phyloP scores from a whole-genome alignment of 2,113 vertebrate species.

The Antennarius striatus region DNA sequence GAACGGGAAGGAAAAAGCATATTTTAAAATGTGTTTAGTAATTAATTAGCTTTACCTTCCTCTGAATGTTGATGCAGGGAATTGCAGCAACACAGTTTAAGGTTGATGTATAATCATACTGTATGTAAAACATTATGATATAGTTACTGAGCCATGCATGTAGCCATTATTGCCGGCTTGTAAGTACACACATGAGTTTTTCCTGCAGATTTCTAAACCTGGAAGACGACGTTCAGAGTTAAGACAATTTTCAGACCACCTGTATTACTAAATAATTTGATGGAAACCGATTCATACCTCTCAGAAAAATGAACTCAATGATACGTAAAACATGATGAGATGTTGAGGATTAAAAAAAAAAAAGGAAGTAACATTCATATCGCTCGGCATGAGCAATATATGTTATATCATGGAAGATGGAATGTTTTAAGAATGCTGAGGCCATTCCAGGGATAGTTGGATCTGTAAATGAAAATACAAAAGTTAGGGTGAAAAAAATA shows the following conservation, averaged over 20 bases:
- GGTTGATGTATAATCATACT: conserved; percentile 2
- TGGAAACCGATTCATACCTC: no score
- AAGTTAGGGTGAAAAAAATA: conserved; percentile 9
- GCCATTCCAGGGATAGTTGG: conserved; percentile 1
- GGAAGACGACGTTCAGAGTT: no score
- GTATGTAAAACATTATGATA: not conserved
- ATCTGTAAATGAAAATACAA: conserved; percentile 32
- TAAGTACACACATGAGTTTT: no score
- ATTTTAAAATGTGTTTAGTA: conserved; percentile 18
- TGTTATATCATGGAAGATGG: not conserved
- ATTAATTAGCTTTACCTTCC: conserved; percentile 8
- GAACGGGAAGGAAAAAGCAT: conserved; percentile 19
- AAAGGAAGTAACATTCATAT: not conserved
- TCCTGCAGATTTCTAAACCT: no score
- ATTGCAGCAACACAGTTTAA: not conserved
- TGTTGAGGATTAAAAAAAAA: no score
- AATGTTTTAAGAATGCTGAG: not conserved
- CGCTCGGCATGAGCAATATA: not conserved
- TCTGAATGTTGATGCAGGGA: conserved; percentile 2
- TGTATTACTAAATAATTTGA: no score
- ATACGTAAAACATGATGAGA: no score
- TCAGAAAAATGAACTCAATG: no score
- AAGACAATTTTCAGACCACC: no score
- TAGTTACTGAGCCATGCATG: not conserved
- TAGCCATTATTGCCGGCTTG: no score